These are phyloP conservation scores for Palaemon carinicauda DNA, from an alignment of 1,140 invertebrate species.

Conservation along the genomic window DNA sequence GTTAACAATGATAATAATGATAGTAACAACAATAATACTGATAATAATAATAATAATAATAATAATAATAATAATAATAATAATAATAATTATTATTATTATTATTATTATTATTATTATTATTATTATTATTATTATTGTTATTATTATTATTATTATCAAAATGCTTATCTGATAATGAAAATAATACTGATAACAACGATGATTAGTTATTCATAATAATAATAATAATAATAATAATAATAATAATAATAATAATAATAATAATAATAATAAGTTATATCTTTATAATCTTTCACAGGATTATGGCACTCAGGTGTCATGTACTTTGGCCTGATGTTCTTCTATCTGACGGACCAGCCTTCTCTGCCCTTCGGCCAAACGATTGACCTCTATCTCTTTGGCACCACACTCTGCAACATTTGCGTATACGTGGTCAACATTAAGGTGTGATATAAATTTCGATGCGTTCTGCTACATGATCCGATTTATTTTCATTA, in stretches of 20 bases:
- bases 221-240: too few species aligned
- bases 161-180: too few species aligned
- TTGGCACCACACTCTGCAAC: conserved; percentile 67
- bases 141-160: neutral
- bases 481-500: neutral
- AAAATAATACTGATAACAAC: too few species aligned
- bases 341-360: conserved; percentile 64
- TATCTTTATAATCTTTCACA: conserved; percentile 63
- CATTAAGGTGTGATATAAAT: conserved; percentile 65
- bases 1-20: too few species aligned
- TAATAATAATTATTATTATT: neutral
- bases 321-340: conserved; percentile 69
- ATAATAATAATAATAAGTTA: neutral
- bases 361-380: conserved; percentile 64
- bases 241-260: neutral
- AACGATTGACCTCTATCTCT: conserved; percentile 65
- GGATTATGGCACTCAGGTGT: conserved; percentile 70
- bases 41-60: too few species aligned
- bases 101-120: neutral
- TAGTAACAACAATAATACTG: too few species aligned
- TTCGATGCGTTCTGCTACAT: conserved; percentile 47
- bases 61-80: too few species aligned
- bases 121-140: too few species aligned
- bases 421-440: conserved; percentile 67
- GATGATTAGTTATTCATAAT: too few species aligned